A percentile compares a stretch with the other conserved stretches of the same genome.
Evolutionary conservation across 35 echinoderm and acorn worm species (phyloP).

Genomic region (Ophioderma brevispina): DNA sequence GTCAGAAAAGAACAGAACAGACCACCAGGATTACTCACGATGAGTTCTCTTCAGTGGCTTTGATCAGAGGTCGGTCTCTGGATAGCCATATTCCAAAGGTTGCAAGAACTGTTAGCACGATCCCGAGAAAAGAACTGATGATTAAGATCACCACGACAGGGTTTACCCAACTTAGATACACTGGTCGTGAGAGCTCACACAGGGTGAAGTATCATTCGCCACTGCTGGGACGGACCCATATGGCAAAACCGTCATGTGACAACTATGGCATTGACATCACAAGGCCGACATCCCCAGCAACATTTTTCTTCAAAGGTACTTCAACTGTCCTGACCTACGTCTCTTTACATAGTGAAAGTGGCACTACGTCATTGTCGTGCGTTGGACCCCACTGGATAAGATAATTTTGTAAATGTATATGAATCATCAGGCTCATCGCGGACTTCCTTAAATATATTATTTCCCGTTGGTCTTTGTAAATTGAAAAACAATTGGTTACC

Average conservation of each 20-base stretch:
- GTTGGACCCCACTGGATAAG: constrained; percentile 17
- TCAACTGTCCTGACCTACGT: constrained; percentile 7
- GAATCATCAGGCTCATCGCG: neutral
- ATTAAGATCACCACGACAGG: neutral
- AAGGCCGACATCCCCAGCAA: constrained; percentile 30
- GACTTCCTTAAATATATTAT: neutral
- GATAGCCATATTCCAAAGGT: neutral
- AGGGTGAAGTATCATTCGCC: neutral
- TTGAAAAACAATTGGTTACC: constrained; percentile 17
- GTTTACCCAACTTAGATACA: neutral
- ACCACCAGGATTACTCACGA: constrained; percentile 5
- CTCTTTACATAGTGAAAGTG: constrained; percentile 25
- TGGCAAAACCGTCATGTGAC: neutral
- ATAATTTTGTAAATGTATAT: neutral
- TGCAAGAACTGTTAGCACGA: neutral
- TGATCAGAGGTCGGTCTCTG: neutral
- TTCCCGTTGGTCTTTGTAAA: neutral
- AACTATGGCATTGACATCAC: constrained; percentile 2
- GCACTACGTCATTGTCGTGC: neutral
- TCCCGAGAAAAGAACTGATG: neutral
- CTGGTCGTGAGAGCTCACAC: neutral
- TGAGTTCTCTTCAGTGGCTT: constrained; percentile 50
- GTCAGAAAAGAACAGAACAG: neutral
- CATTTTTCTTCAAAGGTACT: constrained; percentile 14
- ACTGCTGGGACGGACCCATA: neutral